Base-by-base conservation (phyloP, 2,888 invertebrate species). In the Prosopocoilus inquinatus region DNA sequence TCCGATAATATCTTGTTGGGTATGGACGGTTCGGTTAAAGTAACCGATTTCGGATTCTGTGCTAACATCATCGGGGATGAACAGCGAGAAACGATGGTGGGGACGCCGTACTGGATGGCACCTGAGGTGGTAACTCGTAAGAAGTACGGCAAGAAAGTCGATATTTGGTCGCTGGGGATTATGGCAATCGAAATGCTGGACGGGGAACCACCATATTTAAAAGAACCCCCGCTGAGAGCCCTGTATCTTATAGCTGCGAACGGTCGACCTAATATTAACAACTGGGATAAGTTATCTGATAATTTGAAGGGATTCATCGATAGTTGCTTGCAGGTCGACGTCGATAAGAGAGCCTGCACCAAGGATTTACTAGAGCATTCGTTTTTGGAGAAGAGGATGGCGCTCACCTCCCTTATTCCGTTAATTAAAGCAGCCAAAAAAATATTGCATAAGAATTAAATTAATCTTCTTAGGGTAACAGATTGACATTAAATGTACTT, bases 21-120 rank as follows among this genome's bases (percentile, higher is more conserved):
- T 12, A 92, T 95, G 91, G 89, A 94, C 68, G 96, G 96, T 1
- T 84, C 86, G 0, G 93, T 94, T 0, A 94, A 94, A 80, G 91
- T 94, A 0, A 94, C 94, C 0, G 97, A 98, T 78, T 98, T 98
- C 78, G 98, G 98, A 7, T 98, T 98, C 79, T 98, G 96, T 78
- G 98, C 97, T 2, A 97, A 97, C 73, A 91, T 98, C 51, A 87
- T 90, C 39, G 94, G 92, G 0, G 96, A 95, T 66, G 92, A 95
- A 70, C 96, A 97, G 74, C 80, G 95, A n/a, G 92, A 93, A 72
- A 96, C 96, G 0, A 94, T 96, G 93, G 96, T 96, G 0, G 96
- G 96, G n/a, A 96, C 96, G 0, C 96, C 96, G 0, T 96, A 95
- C 70, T 96, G 96, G 97, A 97, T 97, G 96, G 95, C 96, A 0